phyloP scores from a whole-genome alignment of 2,888 invertebrate genomes.

The Eueremaeus valkanovi region DNA sequence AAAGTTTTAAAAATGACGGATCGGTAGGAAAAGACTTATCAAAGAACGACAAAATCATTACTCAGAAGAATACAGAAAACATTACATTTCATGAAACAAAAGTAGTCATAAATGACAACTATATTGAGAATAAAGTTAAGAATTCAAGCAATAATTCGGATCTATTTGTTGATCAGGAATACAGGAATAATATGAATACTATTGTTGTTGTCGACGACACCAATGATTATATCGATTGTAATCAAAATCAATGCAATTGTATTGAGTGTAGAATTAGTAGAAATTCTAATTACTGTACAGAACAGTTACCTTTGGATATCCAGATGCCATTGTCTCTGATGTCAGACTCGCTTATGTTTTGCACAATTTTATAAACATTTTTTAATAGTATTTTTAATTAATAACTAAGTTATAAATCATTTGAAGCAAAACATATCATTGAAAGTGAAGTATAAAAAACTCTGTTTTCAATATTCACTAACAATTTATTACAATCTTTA shows the following conservation, averaged over 20 bases:
- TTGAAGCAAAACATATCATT: too few relatives aligned
- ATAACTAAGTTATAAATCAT: too few relatives aligned
- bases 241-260: conserved; percentile 9
- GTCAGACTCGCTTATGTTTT: conserved; percentile 24
- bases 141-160: conserved; percentile 1
- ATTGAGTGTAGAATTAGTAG: not conserved
- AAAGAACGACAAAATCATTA: not conserved
- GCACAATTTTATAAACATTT: conserved; percentile 20
- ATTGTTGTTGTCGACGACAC: not conserved
- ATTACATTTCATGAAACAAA: conserved; percentile 12
- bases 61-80: not conserved
- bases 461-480: too few relatives aligned
- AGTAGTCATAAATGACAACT: conserved; percentile 4
- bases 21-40: not conserved
- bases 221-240: not conserved
- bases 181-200: not conserved
- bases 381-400: too few relatives aligned
- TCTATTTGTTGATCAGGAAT: not conserved
- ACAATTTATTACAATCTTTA: too few relatives aligned
- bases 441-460: too few relatives aligned
- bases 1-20: not conserved
- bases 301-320: conserved; percentile 19
- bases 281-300: conserved; percentile 4
- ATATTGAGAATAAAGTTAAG: not conserved
- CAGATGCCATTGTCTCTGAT: conserved; percentile 24